These are phyloP conservation scores for Catocala fraxini DNA, from an alignment of 2,888 invertebrate genomes.

Conservation along the genomic window DNA sequence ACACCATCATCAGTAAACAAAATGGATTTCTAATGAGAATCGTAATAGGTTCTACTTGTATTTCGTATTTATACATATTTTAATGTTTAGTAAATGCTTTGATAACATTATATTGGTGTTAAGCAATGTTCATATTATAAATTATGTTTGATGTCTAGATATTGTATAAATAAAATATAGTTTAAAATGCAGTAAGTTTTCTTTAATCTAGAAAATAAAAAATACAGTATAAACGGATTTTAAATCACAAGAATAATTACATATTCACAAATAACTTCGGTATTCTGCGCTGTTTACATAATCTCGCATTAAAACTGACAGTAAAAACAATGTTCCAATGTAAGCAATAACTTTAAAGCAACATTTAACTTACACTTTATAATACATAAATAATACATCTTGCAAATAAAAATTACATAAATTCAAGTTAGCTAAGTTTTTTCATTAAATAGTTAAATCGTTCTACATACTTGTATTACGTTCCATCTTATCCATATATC, in stretches of 20 bases:
- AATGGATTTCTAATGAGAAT: slow-evolving; percentile 70
- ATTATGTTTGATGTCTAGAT: slow-evolving; percentile 9
- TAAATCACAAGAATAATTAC: slow-evolving; percentile 88
- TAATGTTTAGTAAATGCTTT: background rate
- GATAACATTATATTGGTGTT: background rate
- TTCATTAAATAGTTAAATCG: slow-evolving; percentile 82
- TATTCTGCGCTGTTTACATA: slow-evolving; percentile 76
- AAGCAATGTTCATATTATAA: background rate
- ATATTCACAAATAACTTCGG: slow-evolving; percentile 87
- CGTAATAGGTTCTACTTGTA: background rate
- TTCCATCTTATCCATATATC: slow-evolving; percentile 62
- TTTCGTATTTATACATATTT: background rate
- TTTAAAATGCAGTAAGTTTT: slow-evolving; percentile 82
- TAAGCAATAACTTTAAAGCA: slow-evolving; percentile 85
- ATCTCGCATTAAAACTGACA: slow-evolving; percentile 78
- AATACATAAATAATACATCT: slow-evolving; percentile 87
- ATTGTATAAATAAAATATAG: slow-evolving; percentile 52
- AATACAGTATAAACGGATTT: slow-evolving; percentile 87
- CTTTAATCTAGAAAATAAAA: slow-evolving; percentile 88
- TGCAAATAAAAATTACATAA: slow-evolving; percentile 85
- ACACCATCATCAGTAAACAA: slow-evolving; percentile 68
- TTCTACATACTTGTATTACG: slow-evolving; percentile 78
- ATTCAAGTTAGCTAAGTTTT: slow-evolving; percentile 86
- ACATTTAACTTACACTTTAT: slow-evolving; percentile 85
- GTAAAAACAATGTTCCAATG: slow-evolving; percentile 81